Evolutionary conservation across 2,797 vertebrate species (phyloP).

Genomic region (Mormyrops attenuatus): DNA sequence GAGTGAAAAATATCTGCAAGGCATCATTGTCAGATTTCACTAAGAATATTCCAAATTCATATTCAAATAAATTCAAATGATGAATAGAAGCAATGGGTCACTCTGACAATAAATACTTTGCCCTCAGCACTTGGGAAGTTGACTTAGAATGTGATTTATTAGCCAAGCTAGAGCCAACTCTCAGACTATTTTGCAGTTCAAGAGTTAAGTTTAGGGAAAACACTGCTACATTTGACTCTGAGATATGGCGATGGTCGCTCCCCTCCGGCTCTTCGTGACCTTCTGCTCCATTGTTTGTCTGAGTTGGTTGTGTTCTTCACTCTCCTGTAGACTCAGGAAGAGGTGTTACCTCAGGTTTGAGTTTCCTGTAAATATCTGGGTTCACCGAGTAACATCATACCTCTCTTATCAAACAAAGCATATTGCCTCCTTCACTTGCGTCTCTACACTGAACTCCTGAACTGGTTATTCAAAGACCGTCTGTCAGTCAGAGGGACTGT

Average conservation of each 20-base stretch:
- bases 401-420: not conserved
- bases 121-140: not conserved
- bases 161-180: not conserved
- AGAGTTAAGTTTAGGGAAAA: conserved; percentile 18
- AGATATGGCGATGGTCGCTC: conserved; percentile 7
- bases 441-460: conserved; percentile 14
- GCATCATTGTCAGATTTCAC: not conserved
- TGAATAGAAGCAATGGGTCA: not conserved
- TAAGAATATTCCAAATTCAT: not conserved
- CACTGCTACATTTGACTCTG: conserved; percentile 1
- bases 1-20: not conserved
- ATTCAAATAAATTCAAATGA: not conserved
- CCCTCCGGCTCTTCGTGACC: conserved; percentile 16
- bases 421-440: not conserved
- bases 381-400: not conserved
- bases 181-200: not conserved
- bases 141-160: conserved; percentile 6
- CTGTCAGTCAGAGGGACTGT: not conserved
- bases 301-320: conserved; percentile 15
- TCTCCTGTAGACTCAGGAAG: conserved; percentile 22
- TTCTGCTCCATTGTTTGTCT: conserved; percentile 17
- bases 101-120: not conserved
- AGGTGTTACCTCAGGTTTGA: conserved; percentile 22
- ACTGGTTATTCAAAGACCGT: not conserved
- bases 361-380: conserved; percentile 23